These are phyloP conservation scores for Lysandra coridon DNA, from an alignment of 2,888 invertebrate species.

Conservation along the genomic window DNA sequence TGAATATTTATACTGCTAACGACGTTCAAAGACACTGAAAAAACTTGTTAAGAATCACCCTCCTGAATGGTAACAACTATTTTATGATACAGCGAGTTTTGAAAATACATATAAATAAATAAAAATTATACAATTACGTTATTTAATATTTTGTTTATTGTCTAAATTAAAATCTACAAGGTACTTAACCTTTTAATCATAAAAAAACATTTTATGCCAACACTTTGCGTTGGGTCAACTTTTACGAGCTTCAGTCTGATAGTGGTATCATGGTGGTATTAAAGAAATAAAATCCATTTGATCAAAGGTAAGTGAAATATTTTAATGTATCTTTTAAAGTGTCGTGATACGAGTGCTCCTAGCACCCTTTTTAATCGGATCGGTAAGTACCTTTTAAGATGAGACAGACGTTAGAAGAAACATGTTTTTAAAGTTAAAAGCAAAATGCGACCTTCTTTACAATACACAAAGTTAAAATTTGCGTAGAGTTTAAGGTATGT, in stretches of 20 bases:
- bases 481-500: background rate
- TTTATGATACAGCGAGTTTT: background rate
- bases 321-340: conserved; percentile 23
- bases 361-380: conserved; percentile 24
- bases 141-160: background rate
- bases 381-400: conserved; percentile 23
- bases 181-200: background rate
- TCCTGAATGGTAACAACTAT: background rate
- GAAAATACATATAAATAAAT: background rate
- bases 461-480: background rate
- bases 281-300: background rate
- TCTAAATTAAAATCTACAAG: background rate
- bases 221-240: conserved; percentile 5
- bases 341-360: conserved; percentile 7
- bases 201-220: background rate
- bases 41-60: background rate
- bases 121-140: background rate
- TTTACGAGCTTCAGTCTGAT: conserved; percentile 22
- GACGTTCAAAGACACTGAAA: background rate
- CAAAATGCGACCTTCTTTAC: background rate
- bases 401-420: conserved; percentile 2
- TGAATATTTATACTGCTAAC: conserved; percentile 67
- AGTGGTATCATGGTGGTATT: background rate
- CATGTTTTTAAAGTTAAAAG: conserved; percentile 5
- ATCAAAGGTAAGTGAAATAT: conserved; percentile 18